Evolutionary conservation across 2,797 vertebrate species (phyloP), one percentile per base, ranked within the genome.

Genomic region (Liparis tanakae): DNA sequence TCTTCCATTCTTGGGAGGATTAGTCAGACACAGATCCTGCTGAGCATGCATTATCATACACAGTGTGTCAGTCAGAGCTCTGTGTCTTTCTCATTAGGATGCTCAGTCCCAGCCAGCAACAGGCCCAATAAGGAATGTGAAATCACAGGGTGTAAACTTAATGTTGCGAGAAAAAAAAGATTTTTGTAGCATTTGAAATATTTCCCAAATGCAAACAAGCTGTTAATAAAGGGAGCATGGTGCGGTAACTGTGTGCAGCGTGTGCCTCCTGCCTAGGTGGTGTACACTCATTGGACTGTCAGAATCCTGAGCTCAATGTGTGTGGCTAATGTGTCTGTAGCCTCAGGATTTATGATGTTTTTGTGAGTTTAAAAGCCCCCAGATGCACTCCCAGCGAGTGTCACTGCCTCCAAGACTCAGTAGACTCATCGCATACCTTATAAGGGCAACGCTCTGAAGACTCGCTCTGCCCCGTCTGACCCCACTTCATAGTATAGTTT

Each of bases 21-120:
- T 81, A 83, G 82, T 87, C 84, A 87, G 84, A 69, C 82, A 67
- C 65, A 5, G 17, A 75, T 78, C 79, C 85, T 80, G 85, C 87
- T 88, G 89, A 85, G 76, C 54, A 1, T 44, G 79, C 79, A 65
- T 70, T 86, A 76, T 76, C 59, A 25, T 67, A 67, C 76, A 55
- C 78, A 72, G 22, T 59, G 69, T 74, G 66, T 85, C 74, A 76
- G 77, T 85, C 74, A 76, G 77, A 76, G 54, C 48, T 10, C 59
- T 30, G 9, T 70, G 81, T 15, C 55, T 57, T 65, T 64, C 59
- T 72, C 79, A 76, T 70, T 71, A 75, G 57, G 48, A 66, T 67
- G 39, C 56, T 72, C 41, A 10, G 41, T 64, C 67, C 63, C 66
- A 55, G 69, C 53, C 75, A 74, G 55, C 66, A 73, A 64, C 78